Percentiles rank a stretch among this genome's conserved stretches.
phyloP scores from a whole-genome alignment of 2,113 vertebrate genomes.

The Petaurus breviceps region DNA sequence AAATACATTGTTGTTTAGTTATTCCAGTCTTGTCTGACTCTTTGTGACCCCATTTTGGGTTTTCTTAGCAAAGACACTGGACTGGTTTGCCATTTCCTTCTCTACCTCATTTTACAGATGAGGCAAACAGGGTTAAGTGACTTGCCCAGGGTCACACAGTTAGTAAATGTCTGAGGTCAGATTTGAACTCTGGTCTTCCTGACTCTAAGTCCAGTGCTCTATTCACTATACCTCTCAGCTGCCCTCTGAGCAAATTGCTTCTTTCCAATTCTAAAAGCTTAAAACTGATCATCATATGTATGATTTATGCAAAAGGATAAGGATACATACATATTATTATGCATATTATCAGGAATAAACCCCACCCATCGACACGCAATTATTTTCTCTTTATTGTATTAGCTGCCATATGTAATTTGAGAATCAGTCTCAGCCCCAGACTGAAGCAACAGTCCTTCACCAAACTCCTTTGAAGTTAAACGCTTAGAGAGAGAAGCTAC shows the following conservation, averaged over 20 bases:
- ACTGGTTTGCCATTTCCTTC: background rate
- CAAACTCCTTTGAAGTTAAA: constrained; percentile 78
- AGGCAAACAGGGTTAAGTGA: background rate
- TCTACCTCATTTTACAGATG: background rate
- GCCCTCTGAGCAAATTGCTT: background rate
- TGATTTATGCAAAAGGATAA: constrained; percentile 28
- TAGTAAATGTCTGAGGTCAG: background rate
- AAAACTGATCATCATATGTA: background rate
- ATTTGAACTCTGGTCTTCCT: background rate
- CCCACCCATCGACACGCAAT: constrained; percentile 8
- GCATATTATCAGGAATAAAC: constrained; percentile 30
- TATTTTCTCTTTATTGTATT: constrained; percentile 53
- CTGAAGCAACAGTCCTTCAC: constrained; percentile 67
- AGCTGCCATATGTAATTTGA: constrained; percentile 62
- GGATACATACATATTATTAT: background rate
- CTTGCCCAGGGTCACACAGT: background rate
- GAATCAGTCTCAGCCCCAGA: constrained; percentile 69
- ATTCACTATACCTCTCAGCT: background rate
- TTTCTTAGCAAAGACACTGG: background rate
- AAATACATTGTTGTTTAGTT: background rate
- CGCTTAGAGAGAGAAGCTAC: constrained; percentile 66
- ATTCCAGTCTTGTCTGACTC: background rate
- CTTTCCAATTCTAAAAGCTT: background rate
- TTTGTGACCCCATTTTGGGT: background rate
- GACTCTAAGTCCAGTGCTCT: background rate